Evolutionary conservation across 2,113 vertebrate species (phyloP).

Genomic region (Misgurnus mizolepis): DNA sequence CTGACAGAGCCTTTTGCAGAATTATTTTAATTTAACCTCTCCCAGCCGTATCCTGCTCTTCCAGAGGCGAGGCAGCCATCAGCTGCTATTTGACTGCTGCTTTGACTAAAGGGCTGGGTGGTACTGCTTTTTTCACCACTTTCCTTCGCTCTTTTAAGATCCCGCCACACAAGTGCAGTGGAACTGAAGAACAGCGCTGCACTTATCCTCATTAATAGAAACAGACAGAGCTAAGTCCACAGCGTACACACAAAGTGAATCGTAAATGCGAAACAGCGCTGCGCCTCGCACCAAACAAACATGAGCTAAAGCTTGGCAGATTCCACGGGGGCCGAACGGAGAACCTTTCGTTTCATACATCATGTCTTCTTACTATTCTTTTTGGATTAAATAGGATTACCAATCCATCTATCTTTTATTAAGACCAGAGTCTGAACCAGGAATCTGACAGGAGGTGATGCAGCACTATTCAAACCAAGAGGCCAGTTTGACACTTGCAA

Average conservation of each 20-base stretch:
- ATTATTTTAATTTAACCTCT: slow-evolving; percentile 50
- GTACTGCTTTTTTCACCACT: slow-evolving; percentile 27
- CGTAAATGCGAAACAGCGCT: slow-evolving; percentile 70
- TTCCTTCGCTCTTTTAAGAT: slow-evolving; percentile 46
- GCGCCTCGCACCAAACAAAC: slow-evolving; percentile 65
- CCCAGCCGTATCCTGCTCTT: slow-evolving; percentile 23
- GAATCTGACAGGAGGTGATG: slow-evolving; percentile 56
- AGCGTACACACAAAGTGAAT: slow-evolving; percentile 74
- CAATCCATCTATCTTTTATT: slow-evolving; percentile 73
- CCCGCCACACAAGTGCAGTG: slow-evolving; percentile 45
- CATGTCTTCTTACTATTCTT: slow-evolving; percentile 64
- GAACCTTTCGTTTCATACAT: slow-evolving; percentile 68
- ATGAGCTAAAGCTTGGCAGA: slow-evolving; percentile 38
- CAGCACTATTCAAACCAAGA: slow-evolving; percentile 56
- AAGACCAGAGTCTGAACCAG: slow-evolving; percentile 67
- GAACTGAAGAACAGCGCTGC: slow-evolving; percentile 50
- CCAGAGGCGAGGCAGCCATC: slow-evolving; percentile 39
- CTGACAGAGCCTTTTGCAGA: slow-evolving; percentile 44
- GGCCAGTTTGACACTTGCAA: not conserved
- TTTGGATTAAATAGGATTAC: slow-evolving; percentile 75
- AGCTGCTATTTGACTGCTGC: slow-evolving; percentile 46
- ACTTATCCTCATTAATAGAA: slow-evolving; percentile 71
- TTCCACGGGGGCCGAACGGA: slow-evolving; percentile 58
- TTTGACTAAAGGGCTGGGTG: slow-evolving; percentile 32
- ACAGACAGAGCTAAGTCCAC: slow-evolving; percentile 71